Percentiles rank a stretch among this genome's conserved stretches.
Conservation (phyloP, 2,797 vertebrate species). For the Pyrrhura leucotis region DNA sequence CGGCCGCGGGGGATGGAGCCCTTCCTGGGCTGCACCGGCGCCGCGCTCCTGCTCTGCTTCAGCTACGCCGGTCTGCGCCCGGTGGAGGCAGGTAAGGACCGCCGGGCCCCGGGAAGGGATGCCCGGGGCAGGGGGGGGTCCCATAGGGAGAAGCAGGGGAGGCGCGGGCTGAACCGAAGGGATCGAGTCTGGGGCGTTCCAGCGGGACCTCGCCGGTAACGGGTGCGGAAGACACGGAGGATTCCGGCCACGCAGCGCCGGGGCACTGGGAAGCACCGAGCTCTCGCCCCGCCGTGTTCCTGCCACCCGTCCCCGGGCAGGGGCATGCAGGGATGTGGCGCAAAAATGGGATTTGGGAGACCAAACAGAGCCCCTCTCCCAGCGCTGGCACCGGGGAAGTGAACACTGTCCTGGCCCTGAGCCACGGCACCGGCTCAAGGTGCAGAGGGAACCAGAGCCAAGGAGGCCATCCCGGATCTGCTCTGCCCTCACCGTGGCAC, state of each 20-base stretch:
- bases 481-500: accelerated
- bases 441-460: not conserved
- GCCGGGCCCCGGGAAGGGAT: not conserved
- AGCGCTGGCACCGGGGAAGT: accelerated
- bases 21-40: slow-evolving; percentile 61
- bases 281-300: not conserved
- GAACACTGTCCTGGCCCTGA: not conserved
- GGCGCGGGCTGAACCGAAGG: not conserved
- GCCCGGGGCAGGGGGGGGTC: not conserved
- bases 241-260: not conserved
- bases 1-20: slow-evolving; percentile 56
- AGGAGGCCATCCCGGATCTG: not conserved
- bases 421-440: not conserved
- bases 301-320: not conserved
- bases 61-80: slow-evolving; percentile 74
- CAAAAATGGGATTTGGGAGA: accelerated
- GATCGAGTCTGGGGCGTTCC: not conserved
- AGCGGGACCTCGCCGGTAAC: not conserved
- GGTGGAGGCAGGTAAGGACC: slow-evolving; percentile 77
- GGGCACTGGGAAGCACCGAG: not conserved
- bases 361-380: not conserved
- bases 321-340: accelerated
- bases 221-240: not conserved
- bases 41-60: slow-evolving; percentile 75
- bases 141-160: not conserved